Evolutionary conservation across 2,113 vertebrate genomes (phyloP), one percentile per base, ranked within the genome.

Genomic region (Hystrix cristata): DNA sequence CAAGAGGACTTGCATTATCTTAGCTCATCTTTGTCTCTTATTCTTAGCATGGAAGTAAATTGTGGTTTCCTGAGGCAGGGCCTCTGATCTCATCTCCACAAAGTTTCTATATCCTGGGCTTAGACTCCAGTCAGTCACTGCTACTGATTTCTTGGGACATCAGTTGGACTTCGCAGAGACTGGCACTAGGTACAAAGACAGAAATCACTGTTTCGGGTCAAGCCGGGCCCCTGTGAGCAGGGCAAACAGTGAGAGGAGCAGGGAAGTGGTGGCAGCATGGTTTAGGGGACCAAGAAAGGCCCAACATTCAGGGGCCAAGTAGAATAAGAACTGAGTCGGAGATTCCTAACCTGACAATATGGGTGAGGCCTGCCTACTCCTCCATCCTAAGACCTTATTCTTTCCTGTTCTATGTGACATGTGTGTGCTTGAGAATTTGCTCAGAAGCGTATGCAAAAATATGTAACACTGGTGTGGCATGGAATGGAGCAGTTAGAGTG

Each of bases 101-200:
- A n/a, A 84, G 64, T 62, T 71, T 27, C 80, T 48, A 0, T 19
- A 53, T 31, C 31, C n/a, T 51, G 29, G 74, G 18, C 74, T 94
- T 90, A 53, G 29, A 79, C 38, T 79, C 57, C 25, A 87, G 38
- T 34, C 69, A 64, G 23, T 31, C 7, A 18, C 62, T 48, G 60
- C 46, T 60, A 74, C 34, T 67, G 76, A 91, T 71, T 95, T 92
- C 87, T 80, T 64, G 46, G 69, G 79, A 80, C 31, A 60, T 59
- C 38, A 76, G 16, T 74, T 78, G 38, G 53, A 21, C 27, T 34
- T 89, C 62, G 43, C 23, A 29, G 74, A 83, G 25, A 80, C 83
- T 0, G 0, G 79, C 16, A 10, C 19, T 64, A 59, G 59, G 25
- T 38, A 43, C 53, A 27, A 38, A 53, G 79, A 31, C 0, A 1